Evolutionary conservation across 2,797 vertebrate genomes (phyloP), one percentile per base, ranked within the genome.

Genomic region (Rhynchotus rufescens): DNA sequence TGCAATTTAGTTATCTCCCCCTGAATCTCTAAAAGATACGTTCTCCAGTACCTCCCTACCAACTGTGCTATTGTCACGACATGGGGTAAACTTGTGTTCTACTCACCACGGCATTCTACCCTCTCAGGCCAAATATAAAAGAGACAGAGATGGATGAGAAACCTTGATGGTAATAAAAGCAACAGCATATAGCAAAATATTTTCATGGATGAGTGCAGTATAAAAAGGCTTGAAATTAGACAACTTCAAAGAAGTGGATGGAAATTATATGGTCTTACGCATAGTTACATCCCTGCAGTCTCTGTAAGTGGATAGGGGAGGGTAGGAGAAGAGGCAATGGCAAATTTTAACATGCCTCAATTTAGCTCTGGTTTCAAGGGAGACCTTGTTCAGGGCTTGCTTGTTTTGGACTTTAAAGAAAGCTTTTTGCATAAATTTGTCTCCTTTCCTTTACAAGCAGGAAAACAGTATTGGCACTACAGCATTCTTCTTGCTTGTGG

Each of bases 211-310:
- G 74, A 47, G 52, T 12, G 20, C 67, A 77, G 79, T 65, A 90
- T 76, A 93, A 94, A 85, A 8, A 52, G 23, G n/a, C 69, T 81
- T 95, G 66, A 95, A 93, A 95, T 92, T 25, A 90, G 59, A 78
- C n/a, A 75, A 36, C 76, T 94, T 95, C 90, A 93, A 92, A 92
- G 82, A 64, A 90, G 66, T 32, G 62, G 76, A 26, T 10, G 45
- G 20, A 90, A 94, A 87, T 93, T 78, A 85, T 14, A 89, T 8
- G 8, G 66, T 87, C 42, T 83, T 36, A 67, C 21, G 68, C 36
- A 66, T 2, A 88, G 68, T 75, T 92, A 62, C 36, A 9, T n/a
- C 60, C 82, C 80, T 84, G 64, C 64, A 80, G 72, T 80, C 32
- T 68, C 76, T 59, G 59, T 80, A 87, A 90, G 45, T 40, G 61